These are phyloP conservation scores for Oryzias sinensis DNA, from an alignment of 2,797 vertebrate species.

Conservation along the genomic window DNA sequence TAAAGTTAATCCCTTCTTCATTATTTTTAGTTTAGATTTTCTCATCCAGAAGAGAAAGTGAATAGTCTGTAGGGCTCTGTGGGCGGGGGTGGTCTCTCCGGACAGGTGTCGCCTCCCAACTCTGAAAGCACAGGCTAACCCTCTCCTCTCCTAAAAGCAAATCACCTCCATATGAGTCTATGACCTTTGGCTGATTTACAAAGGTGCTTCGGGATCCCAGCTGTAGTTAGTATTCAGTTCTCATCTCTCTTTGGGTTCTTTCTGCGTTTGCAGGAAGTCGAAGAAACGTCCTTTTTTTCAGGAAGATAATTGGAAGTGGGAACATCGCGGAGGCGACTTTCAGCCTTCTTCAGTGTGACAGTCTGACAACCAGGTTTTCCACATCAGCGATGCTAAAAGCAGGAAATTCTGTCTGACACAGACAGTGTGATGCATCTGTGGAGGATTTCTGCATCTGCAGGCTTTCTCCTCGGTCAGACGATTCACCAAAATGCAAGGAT, in stretches of 20 bases:
- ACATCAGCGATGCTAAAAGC: conserved; percentile 2
- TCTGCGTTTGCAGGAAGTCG: conserved; percentile 31
- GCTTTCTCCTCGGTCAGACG: conserved; percentile 39
- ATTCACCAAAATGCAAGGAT: conserved; percentile 46
- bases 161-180: conserved; percentile 18
- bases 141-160: conserved; percentile 22
- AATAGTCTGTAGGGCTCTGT: conserved; percentile 23
- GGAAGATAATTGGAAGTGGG: conserved; percentile 64
- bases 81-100: neutral
- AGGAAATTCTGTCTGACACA: conserved; percentile 30
- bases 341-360: conserved; percentile 42
- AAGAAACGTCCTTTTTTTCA: conserved; percentile 53
- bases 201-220: conserved; percentile 32
- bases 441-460: conserved; percentile 6
- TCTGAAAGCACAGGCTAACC: conserved; percentile 1
- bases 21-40: conserved; percentile 24
- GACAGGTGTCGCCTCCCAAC: conserved; percentile 4
- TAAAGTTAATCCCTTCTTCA: neutral
- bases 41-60: conserved; percentile 5
- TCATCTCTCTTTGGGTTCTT: conserved; percentile 43
- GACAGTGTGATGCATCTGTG: conserved; percentile 31
- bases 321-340: conserved; percentile 48
- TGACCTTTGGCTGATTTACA: conserved; percentile 48
- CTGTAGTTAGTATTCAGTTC: conserved; percentile 51
- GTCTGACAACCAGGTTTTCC: conserved; percentile 56